Conservation (phyloP, 2,113 vertebrate species). For the Malurus elegans region DNA sequence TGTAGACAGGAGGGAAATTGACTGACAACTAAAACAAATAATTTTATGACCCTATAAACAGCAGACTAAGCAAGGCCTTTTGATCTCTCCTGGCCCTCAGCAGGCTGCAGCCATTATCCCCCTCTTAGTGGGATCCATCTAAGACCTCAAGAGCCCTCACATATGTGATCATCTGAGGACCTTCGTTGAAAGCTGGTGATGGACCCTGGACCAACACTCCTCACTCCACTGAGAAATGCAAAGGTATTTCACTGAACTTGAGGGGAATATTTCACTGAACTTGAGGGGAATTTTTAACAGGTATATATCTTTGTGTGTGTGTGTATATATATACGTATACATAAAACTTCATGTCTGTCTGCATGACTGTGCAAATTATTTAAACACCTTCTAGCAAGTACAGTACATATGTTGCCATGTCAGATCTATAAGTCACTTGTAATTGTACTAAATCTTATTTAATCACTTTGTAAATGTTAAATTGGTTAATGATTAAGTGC, state of each 20-base stretch:
- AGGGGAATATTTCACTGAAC: not conserved
- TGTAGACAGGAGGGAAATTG: not conserved
- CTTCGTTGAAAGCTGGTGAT: accelerated
- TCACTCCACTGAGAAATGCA: not conserved
- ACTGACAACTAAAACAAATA: not conserved
- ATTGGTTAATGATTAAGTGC: not conserved
- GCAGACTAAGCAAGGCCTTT: not conserved
- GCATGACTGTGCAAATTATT: not conserved
- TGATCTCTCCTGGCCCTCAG: not conserved
- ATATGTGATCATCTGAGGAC: not conserved
- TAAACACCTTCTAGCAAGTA: not conserved
- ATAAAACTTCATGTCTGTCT: not conserved
- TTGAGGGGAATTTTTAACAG: not conserved
- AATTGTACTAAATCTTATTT: not conserved
- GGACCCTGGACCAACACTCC: not conserved
- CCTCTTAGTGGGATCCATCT: not conserved
- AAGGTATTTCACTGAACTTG: not conserved
- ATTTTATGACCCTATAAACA: not conserved
- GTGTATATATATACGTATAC: too few relatives aligned
- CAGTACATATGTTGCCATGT: not conserved
- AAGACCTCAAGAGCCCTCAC: accelerated
- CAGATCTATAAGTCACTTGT: not conserved
- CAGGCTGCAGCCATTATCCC: not conserved
- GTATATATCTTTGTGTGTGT: not conserved
- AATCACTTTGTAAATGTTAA: not conserved